Percentiles rank a stretch among this genome's conserved stretches.
These are phyloP conservation scores for Venusia cambrica DNA, from an alignment of 2,888 invertebrate genomes.

Conservation along the genomic window DNA sequence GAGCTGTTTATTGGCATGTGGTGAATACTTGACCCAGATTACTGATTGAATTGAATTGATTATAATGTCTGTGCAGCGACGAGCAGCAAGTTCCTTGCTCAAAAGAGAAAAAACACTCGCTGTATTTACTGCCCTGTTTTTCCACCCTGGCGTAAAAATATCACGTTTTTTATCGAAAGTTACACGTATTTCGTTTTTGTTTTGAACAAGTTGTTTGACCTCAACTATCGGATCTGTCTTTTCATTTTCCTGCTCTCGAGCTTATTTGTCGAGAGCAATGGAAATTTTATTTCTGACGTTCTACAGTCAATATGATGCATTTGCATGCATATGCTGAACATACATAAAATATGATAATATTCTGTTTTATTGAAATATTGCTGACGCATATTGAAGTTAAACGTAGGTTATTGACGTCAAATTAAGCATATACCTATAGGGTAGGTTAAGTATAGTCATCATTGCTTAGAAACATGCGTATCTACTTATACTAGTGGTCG, in stretches of 20 bases:
- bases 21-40: constrained; percentile 26
- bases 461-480: no score
- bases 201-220: constrained; percentile 16
- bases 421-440: no score
- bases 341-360: constrained; percentile 5
- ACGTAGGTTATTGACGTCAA: no score
- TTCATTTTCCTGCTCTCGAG: constrained; percentile 33
- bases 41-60: constrained; percentile 26
- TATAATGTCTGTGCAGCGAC: constrained; percentile 4
- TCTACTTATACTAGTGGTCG: no score
- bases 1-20: constrained; percentile 27
- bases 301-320: constrained; percentile 14
- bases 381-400: no score
- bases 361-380: not conserved
- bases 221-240: constrained; percentile 7
- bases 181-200: constrained; percentile 18
- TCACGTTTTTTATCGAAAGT: constrained; percentile 7
- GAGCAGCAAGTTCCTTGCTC: not conserved
- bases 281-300: constrained; percentile 29
- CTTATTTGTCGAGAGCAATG: constrained; percentile 36
- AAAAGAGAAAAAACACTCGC: no score
- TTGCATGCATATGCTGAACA: constrained; percentile 13
- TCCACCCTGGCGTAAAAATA: no score
- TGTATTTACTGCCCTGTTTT: no score
- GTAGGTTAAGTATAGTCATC: no score